Base-by-base conservation (phyloP, 2,888 invertebrate genomes). In the Lasioglossum villosulum region DNA sequence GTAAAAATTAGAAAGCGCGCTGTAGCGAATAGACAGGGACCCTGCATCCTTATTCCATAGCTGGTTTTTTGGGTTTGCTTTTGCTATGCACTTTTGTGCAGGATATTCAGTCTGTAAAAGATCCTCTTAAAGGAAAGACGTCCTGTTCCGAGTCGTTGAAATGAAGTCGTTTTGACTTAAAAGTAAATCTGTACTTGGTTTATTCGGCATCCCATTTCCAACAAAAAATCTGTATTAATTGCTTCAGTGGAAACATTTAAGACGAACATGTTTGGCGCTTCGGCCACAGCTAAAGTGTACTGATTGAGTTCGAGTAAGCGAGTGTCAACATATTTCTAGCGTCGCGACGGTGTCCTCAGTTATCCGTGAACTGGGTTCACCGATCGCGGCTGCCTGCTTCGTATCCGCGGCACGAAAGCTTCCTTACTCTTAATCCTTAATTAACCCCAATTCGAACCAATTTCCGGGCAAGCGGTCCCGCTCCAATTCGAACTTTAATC, bases 401-500 rank as follows among this genome's bases (percentile, higher is more conserved):
- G 89, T 87, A 88, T 86, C 84, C 80, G 59, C 63, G 73, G 81
- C 88, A 91, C 86, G 84, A 87, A 88, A 88, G 84, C 86, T 86
- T 90, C 83, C 86, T 87, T 87, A 77, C 88, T 86, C 92, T 92
- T 93, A 91, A 92, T 92, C 92, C 91, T 92, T 91, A 93, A 92
- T 92, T 92, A 91, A 92, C 92, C 92, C 86, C 84, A 81, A 90
- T 91, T 89, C 91, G 82, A 85, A 83, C 83, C 90, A 89, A 91
- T 92, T 89, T 86, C 88, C 84, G 80, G 79, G 82, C 79, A 84
- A 91, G 83, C 84, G 84, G 83, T 86, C 86, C 86, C 90, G 80
- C 84, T 86, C 78, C 88, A 80, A 90, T 86, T 88, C 90, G 85
- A 91, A 91, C 88, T 92, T 91, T 85, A 89, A 91, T 90, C 91